phyloP scores from a whole-genome alignment of 2,113 vertebrate species.

The Chlorodrepanis virens region DNA sequence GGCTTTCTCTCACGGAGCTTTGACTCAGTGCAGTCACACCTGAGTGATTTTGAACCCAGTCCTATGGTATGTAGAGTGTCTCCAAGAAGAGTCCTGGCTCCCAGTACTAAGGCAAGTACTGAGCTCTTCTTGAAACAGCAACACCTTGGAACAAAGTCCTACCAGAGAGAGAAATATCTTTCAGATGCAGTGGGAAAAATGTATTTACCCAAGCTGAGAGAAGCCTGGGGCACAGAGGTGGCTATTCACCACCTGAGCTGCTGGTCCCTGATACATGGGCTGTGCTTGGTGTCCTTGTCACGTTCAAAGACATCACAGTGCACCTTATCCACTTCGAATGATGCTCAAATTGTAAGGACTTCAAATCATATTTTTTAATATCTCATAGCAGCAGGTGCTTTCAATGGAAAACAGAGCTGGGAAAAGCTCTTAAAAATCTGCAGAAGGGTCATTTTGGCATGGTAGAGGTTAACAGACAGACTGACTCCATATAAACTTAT shows the following conservation, averaged over 20 bases:
- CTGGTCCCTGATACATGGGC: accelerated
- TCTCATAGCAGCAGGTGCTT: not conserved
- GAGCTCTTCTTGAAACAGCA: not conserved
- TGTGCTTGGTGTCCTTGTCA: not conserved
- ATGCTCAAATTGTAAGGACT: not conserved
- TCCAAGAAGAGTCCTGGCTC: not conserved
- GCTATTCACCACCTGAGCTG: not conserved
- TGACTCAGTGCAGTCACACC: not conserved
- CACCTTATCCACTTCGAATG: not conserved
- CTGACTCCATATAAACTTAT: not conserved
- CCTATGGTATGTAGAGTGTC: not conserved
- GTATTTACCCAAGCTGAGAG: not conserved
- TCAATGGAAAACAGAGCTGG: not conserved
- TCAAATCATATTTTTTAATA: not conserved
- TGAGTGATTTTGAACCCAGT: not conserved
- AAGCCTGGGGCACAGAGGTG: not conserved
- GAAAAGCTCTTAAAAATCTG: not conserved
- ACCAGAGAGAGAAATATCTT: not conserved
- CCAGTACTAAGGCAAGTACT: not conserved
- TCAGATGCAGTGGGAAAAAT: not conserved
- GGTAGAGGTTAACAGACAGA: not conserved
- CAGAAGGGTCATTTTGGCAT: not conserved
- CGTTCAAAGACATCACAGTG: not conserved
- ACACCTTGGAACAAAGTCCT: not conserved
- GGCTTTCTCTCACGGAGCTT: not conserved